Base-by-base conservation (phyloP, 2,888 invertebrate species). In the Aphodius granarius region DNA sequence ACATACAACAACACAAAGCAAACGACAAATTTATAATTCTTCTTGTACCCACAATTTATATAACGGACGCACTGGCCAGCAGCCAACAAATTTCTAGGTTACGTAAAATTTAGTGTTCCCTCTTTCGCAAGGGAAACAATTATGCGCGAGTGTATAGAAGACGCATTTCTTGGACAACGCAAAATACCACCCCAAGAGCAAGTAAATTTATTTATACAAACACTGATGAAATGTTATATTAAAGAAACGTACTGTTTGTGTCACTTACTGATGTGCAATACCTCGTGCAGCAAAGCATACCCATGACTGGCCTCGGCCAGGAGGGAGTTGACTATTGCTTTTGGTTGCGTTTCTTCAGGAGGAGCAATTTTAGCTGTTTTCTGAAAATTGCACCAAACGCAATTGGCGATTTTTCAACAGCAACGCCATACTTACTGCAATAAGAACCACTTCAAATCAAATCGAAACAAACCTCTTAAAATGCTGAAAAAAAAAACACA, bases 191-290 rank as follows among this genome's bases (percentile, higher is more conserved):
- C n/a, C n/a, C n/a, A n/a, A n/a, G n/a, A n/a, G n/a, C n/a, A n/a
- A n/a, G n/a, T n/a, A n/a, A n/a, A n/a, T n/a, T n/a, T n/a, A n/a
- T n/a, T n/a, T n/a, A n/a, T n/a, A n/a, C n/a, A 9, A 62, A 62
- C 63, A 62, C 9, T 62, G n/a, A 62, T n/a, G 63, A 65, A 65
- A 15, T 65, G n/a, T 65, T 65, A 65, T 2, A 18, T 17, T 19
- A 65, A 18, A 15, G 18, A 65, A 65, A 16, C 19, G 65, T 43
- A 43, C 43, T 43, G 43, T 13, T 13, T 43, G 6, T 13, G 43
- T 64, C 79, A 81, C 81, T 81, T 79, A 81, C 81, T 81, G 63
- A 81, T 73, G 71, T 79, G 75, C 21, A 81, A 75, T 63, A 81
- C 81, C 70, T 81, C 81, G 65, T 80, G 78, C 62, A 81, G 70